Evolutionary conservation across 2,113 vertebrate species (phyloP).

Genomic region (Axis porcinus): DNA sequence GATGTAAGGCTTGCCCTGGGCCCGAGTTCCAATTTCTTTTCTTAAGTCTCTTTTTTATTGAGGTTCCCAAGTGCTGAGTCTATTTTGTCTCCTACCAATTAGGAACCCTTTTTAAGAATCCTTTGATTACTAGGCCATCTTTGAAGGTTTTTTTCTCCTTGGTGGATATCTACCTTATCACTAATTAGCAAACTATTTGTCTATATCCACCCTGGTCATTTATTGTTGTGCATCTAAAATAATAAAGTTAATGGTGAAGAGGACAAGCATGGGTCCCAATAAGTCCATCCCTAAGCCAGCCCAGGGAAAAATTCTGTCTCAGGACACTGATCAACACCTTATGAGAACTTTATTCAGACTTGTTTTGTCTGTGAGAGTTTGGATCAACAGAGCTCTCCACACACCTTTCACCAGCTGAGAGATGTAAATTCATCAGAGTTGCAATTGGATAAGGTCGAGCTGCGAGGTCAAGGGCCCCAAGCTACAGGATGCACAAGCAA

Average conservation of each 20-base stretch:
- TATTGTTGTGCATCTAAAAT: not conserved
- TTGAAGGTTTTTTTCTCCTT: not conserved
- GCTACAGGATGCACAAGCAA: not conserved
- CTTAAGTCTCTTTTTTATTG: not conserved
- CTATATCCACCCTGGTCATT: not conserved
- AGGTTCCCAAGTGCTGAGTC: not conserved
- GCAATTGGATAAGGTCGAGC: not conserved
- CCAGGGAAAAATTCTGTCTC: not conserved
- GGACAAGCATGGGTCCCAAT: not conserved
- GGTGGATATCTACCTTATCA: not conserved
- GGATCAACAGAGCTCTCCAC: not conserved
- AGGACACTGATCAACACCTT: not conserved
- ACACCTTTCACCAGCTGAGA: not conserved
- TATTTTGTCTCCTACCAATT: not conserved
- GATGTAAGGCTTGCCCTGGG: not conserved
- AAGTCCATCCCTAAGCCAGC: not conserved
- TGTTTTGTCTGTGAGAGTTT: not conserved
- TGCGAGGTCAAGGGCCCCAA: not conserved
- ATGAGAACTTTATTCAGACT: not conserved
- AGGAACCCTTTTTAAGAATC: not conserved
- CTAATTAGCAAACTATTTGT: not conserved
- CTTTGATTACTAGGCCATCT: not conserved
- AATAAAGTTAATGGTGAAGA: not conserved
- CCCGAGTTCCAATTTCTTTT: not conserved
- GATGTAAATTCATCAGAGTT: not conserved